Conservation (phyloP, 2,797 vertebrate species). For the Girardinus metallicus region DNA sequence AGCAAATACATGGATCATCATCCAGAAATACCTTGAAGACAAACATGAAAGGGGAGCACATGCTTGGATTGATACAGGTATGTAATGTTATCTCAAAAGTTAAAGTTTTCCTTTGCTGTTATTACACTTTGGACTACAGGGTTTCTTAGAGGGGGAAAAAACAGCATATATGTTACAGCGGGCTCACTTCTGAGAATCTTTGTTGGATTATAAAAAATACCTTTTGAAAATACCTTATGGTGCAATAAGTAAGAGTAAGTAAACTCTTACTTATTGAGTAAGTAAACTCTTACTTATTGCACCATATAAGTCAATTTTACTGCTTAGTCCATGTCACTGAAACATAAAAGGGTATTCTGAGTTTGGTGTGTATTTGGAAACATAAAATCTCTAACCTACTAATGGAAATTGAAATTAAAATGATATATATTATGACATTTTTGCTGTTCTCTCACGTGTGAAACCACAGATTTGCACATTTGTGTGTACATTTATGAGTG, state of each 20-base stretch:
- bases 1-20: neutral
- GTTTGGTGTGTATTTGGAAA: neutral
- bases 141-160: neutral
- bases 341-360: neutral
- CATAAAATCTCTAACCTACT: neutral
- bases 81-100: constrained; percentile 1
- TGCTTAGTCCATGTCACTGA: neutral
- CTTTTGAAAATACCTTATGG: neutral
- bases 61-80: neutral
- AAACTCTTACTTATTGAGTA: neutral
- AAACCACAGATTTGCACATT: neutral
- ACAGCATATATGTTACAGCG: neutral
- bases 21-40: constrained; percentile 12
- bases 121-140: neutral
- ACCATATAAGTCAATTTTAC: neutral
- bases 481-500: neutral
- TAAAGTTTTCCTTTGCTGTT: neutral
- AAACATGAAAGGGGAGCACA: constrained; percentile 4
- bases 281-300: neutral
- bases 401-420: neutral
- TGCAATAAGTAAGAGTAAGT: no score
- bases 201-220: neutral
- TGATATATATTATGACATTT: neutral
- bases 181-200: neutral
- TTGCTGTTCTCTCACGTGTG: neutral